Percentiles rank a stretch among this genome's conserved stretches.
Conservation (phyloP, 2,888 invertebrate genomes). For the Trimorus sp. region DNA sequence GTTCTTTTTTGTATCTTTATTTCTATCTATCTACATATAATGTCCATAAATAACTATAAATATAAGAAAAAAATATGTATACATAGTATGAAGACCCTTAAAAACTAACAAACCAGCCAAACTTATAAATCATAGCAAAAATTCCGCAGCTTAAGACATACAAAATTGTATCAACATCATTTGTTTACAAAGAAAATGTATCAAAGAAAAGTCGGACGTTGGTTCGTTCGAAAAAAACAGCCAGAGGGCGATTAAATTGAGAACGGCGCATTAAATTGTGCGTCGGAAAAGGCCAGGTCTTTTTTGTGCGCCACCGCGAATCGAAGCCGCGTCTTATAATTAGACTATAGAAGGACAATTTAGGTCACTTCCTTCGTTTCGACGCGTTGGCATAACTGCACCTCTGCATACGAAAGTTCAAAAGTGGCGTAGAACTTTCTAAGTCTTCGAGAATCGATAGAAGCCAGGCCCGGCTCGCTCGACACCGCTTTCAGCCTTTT, state of each 20-base stretch:
- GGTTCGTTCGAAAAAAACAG: too few relatives aligned
- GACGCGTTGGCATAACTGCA: constrained; percentile 66
- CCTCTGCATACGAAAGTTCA: constrained; percentile 68
- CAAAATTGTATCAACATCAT: too few relatives aligned
- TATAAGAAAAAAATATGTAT: too few relatives aligned
- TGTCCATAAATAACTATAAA: too few relatives aligned
- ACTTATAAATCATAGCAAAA: too few relatives aligned
- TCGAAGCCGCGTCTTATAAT: constrained; percentile 56
- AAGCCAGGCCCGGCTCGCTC: constrained; percentile 74
- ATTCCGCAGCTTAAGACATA: too few relatives aligned
- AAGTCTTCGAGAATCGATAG: constrained; percentile 80
- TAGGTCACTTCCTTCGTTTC: constrained; percentile 73
- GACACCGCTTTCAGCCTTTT: constrained; percentile 67
- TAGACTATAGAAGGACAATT: constrained; percentile 67
- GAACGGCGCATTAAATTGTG: constrained; percentile 16
- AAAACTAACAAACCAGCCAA: too few relatives aligned
- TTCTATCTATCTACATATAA: too few relatives aligned
- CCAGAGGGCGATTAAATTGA: background rate
- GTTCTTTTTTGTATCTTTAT: too few relatives aligned
- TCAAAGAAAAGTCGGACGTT: too few relatives aligned
- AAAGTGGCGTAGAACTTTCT: constrained; percentile 69
- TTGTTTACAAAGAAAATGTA: too few relatives aligned
- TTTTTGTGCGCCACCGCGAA: constrained; percentile 40
- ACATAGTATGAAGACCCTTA: too few relatives aligned
- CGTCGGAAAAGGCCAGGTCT: constrained; percentile 11